Percentiles rank a stretch among this genome's conserved stretches.
These are phyloP conservation scores for Volucella zonaria DNA, from an alignment of 2,888 invertebrate genomes.

Conservation along the genomic window DNA sequence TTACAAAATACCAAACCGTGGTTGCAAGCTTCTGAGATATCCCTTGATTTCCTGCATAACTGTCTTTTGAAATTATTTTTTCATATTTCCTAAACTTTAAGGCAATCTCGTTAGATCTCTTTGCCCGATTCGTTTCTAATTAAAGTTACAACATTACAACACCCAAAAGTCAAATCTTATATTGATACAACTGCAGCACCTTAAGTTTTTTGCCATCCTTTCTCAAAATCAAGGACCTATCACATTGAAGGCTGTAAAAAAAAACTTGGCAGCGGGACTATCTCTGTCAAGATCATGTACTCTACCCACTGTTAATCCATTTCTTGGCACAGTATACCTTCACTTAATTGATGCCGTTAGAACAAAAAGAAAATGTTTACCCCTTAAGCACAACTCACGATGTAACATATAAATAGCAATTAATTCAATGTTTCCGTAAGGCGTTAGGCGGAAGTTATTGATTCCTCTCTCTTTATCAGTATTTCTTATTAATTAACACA, in stretches of 20 bases:
- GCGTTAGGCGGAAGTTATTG: constrained; percentile 56
- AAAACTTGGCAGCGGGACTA: neutral
- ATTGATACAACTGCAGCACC: too few species aligned
- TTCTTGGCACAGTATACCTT: constrained; percentile 35
- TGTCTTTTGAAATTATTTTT: too few species aligned
- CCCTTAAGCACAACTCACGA: constrained; percentile 30
- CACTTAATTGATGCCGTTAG: constrained; percentile 30
- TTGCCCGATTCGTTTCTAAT: too few species aligned
- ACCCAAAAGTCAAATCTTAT: too few species aligned
- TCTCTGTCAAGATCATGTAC: neutral
- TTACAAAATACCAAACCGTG: too few species aligned
- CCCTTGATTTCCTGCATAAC: too few species aligned
- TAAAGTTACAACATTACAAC: too few species aligned
- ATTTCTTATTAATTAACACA: constrained; percentile 56
- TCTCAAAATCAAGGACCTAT: too few species aligned
- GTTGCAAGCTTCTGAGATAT: too few species aligned
- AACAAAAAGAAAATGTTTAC: constrained; percentile 21
- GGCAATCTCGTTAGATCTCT: too few species aligned
- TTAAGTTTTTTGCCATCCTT: too few species aligned
- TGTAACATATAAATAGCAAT: constrained; percentile 2
- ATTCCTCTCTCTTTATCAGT: constrained; percentile 49
- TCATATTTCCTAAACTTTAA: too few species aligned
- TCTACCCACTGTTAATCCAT: constrained; percentile 3
- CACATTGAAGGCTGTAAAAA: neutral
- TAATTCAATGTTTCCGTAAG: constrained; percentile 53